These are phyloP conservation scores for Tetanocera ferruginea DNA, from an alignment of 2,888 invertebrate genomes.

Conservation along the genomic window DNA sequence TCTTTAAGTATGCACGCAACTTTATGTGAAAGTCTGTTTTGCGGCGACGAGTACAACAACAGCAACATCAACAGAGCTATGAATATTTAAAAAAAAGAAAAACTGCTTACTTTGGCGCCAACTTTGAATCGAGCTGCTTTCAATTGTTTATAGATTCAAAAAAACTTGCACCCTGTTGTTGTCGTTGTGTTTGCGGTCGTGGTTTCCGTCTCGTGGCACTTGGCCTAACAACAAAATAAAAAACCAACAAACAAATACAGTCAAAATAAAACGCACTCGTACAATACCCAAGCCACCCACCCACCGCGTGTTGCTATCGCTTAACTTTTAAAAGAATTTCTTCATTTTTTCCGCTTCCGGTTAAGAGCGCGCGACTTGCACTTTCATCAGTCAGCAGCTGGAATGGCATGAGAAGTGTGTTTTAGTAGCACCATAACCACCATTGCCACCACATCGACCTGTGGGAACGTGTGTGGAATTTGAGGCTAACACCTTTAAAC, in stretches of 20 bases:
- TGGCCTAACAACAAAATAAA: background rate
- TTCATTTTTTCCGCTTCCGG: background rate
- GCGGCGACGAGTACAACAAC: background rate
- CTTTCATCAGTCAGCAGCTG: background rate
- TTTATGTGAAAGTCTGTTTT: no score
- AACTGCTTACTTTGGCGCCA: background rate
- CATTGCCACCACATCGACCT: background rate
- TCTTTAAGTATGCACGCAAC: constrained; percentile 8
- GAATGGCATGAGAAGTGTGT: background rate
- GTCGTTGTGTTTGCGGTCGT: background rate
- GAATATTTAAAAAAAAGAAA: background rate
- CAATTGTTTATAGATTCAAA: constrained; percentile 22
- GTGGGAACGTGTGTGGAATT: background rate
- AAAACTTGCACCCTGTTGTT: background rate
- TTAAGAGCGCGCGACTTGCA: constrained; percentile 10
- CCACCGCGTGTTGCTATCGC: background rate
- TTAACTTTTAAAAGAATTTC: constrained; percentile 8
- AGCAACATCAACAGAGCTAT: background rate
- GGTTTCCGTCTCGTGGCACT: background rate
- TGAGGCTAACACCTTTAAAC: background rate
- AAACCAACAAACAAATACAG: background rate
- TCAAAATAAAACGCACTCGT: background rate
- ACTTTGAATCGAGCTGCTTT: background rate
- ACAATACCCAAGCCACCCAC: background rate
- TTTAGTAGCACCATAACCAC: background rate